These are phyloP conservation scores for Danionella dracula DNA, from an alignment of 2,797 vertebrate genomes.

Conservation along the genomic window DNA sequence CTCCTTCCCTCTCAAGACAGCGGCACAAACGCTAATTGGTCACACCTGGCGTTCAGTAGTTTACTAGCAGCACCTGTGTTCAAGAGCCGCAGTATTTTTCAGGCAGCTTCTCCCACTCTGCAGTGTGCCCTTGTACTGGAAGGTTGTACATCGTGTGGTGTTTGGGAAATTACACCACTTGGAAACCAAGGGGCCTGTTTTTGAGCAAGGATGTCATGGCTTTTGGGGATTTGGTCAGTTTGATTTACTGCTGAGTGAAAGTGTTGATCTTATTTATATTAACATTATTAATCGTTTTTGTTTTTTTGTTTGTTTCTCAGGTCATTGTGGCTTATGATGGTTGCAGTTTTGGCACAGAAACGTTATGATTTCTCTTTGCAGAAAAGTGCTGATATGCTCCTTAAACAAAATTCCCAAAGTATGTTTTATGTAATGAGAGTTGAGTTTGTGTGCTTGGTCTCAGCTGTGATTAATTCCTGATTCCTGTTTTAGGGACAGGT, in stretches of 20 bases:
- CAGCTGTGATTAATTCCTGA: no score
- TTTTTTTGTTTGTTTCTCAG: slow-evolving; percentile 41
- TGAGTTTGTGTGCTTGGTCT: no score
- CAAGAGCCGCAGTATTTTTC: not conserved
- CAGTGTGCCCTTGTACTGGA: not conserved
- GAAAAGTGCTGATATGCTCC: slow-evolving; percentile 24
- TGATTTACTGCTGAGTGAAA: not conserved
- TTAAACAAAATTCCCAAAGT: slow-evolving; percentile 56
- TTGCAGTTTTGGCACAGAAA: slow-evolving; percentile 45
- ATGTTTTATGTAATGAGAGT: slow-evolving; percentile 24
- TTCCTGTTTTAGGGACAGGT: slow-evolving; percentile 39
- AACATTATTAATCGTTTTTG: no score
- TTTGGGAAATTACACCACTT: not conserved
- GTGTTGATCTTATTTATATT: not conserved
- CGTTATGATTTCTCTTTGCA: not conserved
- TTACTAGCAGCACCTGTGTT: slow-evolving; percentile 34
- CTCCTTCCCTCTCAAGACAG: not conserved
- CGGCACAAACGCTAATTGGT: not conserved
- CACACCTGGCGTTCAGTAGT: not conserved
- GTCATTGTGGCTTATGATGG: slow-evolving; percentile 54
- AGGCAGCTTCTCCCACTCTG: accelerated
- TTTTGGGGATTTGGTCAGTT: slow-evolving; percentile 48
- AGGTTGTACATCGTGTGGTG: not conserved
- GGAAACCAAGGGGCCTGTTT: not conserved
- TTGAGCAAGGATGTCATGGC: slow-evolving; percentile 9